phyloP scores from a whole-genome alignment of 2,797 vertebrate species.

The Xenopus petersii region DNA sequence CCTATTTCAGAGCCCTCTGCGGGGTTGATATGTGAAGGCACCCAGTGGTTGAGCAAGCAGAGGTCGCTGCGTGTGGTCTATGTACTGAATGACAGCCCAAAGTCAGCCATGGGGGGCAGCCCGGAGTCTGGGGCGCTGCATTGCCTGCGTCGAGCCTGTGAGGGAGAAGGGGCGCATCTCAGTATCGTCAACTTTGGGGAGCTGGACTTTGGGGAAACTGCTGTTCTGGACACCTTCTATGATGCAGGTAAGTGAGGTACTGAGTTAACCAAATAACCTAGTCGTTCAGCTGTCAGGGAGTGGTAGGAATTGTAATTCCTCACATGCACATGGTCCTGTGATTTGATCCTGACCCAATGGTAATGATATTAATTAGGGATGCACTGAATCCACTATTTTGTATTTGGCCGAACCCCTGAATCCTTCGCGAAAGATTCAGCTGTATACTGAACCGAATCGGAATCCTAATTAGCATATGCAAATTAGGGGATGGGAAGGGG shows the following conservation, averaged over 20 bases:
- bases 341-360: too few relatives aligned
- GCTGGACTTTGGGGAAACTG: slow-evolving; percentile 86
- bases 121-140: slow-evolving; percentile 81
- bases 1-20: slow-evolving; percentile 35
- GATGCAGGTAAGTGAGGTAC: slow-evolving; percentile 75
- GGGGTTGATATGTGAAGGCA: slow-evolving; percentile 5
- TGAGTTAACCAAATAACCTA: too few relatives aligned
- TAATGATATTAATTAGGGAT: too few relatives aligned
- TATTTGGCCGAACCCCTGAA: too few relatives aligned
- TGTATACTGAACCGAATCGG: too few relatives aligned
- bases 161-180: slow-evolving; percentile 80
- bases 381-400: too few relatives aligned
- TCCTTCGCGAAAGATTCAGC: too few relatives aligned
- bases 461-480: too few relatives aligned
- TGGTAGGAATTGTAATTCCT: too few relatives aligned
- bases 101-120: slow-evolving; percentile 74
- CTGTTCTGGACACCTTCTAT: slow-evolving; percentile 87
- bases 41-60: slow-evolving; percentile 61
- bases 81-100: slow-evolving; percentile 78
- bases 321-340: too few relatives aligned
- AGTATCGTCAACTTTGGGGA: slow-evolving; percentile 79
- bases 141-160: slow-evolving; percentile 82
- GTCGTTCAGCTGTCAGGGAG: too few relatives aligned
- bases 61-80: slow-evolving; percentile 79
- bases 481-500: too few relatives aligned